Conservation (phyloP, 2,888 invertebrate genomes). For the Agriopis aurantiaria region DNA sequence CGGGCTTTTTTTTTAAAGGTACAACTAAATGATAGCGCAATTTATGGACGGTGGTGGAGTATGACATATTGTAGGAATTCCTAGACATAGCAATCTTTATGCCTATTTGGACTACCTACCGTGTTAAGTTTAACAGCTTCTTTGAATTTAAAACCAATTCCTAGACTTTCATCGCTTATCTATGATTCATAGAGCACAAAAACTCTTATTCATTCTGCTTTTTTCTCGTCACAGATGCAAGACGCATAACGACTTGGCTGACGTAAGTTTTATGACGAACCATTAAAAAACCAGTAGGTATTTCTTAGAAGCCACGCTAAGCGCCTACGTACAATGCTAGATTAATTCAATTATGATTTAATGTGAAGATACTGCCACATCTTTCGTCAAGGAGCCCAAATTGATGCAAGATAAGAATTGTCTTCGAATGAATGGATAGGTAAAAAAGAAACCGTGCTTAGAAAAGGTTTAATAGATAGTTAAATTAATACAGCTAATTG, state of each 20-base stretch:
- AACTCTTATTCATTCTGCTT: slow-evolving; percentile 6
- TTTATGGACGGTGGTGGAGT: too few relatives aligned
- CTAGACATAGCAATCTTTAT: not conserved
- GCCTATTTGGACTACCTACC: not conserved
- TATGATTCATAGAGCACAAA: slow-evolving; percentile 16
- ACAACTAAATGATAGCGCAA: too few relatives aligned
- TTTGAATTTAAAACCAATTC: slow-evolving; percentile 4
- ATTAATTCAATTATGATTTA: slow-evolving; percentile 28
- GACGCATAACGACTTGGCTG: slow-evolving; percentile 26
- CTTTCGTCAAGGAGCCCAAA: not conserved
- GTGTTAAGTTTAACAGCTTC: not conserved
- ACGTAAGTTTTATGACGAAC: slow-evolving; percentile 32
- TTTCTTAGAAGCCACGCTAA: slow-evolving; percentile 9
- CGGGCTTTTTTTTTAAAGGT: too few relatives aligned
- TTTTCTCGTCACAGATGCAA: slow-evolving; percentile 25
- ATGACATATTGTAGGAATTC: not conserved
- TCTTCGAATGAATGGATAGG: not conserved
- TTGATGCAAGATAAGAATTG: slow-evolving; percentile 9
- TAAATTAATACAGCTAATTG: not conserved
- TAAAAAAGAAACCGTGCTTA: not conserved
- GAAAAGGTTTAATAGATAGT: not conserved
- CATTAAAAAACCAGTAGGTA: slow-evolving; percentile 16
- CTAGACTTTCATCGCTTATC: slow-evolving; percentile 6
- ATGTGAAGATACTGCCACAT: slow-evolving; percentile 9
- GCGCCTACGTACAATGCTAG: slow-evolving; percentile 13